A percentile compares a stretch with the other conserved stretches of the same genome.
Evolutionary conservation across 2,888 invertebrate species (phyloP).

Genomic region (Leucoma salicis): DNA sequence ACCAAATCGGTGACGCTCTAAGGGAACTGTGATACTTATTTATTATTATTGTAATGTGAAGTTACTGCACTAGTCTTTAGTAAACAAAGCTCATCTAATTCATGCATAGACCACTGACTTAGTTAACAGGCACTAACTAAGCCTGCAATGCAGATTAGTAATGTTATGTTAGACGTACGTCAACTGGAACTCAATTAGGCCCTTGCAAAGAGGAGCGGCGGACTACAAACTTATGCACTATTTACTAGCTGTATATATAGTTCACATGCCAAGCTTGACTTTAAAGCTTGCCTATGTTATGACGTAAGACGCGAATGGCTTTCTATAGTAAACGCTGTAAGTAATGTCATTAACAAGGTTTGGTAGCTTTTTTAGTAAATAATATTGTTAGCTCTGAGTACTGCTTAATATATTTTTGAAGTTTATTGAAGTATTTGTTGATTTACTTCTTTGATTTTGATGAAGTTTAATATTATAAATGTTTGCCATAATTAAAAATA

Average conservation of each 20-base stretch:
- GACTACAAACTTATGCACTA: constrained; percentile 5
- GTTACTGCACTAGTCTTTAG: too few relatives aligned
- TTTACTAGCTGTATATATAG: constrained; percentile 12
- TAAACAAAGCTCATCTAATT: background rate
- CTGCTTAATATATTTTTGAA: too few relatives aligned
- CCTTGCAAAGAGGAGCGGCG: constrained; percentile 2
- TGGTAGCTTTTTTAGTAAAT: constrained; percentile 4
- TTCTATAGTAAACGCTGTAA: constrained; percentile 8
- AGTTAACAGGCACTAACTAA: background rate
- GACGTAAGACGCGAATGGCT: constrained; percentile 3
- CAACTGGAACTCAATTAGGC: constrained; percentile 12
- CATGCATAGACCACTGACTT: background rate
- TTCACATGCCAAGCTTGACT: constrained; percentile 8
- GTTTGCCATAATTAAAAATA: too few relatives aligned
- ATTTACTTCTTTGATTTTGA: too few relatives aligned
- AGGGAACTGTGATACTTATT: too few relatives aligned
- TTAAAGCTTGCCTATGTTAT: constrained; percentile 1
- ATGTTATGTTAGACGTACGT: background rate
- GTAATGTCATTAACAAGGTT: constrained; percentile 16
- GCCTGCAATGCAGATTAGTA: background rate
- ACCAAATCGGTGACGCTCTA: too few relatives aligned
- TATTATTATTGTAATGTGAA: too few relatives aligned
- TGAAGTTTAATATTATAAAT: too few relatives aligned
- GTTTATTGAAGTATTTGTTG: too few relatives aligned
- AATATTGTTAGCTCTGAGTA: too few relatives aligned